Percentiles rank a stretch among this genome's conserved stretches.
Conservation (phyloP, 2,797 vertebrate genomes). For the Alosa sapidissima region DNA sequence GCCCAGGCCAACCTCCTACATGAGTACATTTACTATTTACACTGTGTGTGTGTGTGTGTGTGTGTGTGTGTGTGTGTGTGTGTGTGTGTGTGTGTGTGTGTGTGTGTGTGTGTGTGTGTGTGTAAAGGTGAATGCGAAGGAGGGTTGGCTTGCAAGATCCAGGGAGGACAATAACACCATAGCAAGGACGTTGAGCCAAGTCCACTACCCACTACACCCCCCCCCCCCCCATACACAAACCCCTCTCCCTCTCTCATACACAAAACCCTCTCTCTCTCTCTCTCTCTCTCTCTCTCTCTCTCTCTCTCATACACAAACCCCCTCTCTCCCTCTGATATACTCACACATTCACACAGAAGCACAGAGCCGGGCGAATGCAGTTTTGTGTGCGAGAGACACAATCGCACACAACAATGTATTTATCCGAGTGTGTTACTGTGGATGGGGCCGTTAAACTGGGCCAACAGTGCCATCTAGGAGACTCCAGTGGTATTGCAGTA, state of each 20-base stretch:
- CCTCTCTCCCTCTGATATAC: not conserved
- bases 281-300: not conserved
- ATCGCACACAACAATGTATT: not conserved
- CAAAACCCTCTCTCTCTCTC: not conserved
- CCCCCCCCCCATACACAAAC: not conserved
- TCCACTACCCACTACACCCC: not conserved
- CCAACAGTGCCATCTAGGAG: slow-evolving; percentile 20
- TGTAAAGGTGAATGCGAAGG: not conserved
- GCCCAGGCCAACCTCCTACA: not conserved
- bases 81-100: slow-evolving; percentile 14
- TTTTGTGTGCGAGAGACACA: not conserved
- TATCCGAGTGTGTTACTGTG: not conserved
- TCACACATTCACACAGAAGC: not conserved
- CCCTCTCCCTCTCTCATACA: not conserved
- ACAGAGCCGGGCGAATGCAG: not conserved
- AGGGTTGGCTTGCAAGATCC: slow-evolving; percentile 18
- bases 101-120: not conserved
- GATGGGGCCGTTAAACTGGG: not conserved
- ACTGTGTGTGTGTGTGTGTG: slow-evolving; percentile 1
- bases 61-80: not conserved
- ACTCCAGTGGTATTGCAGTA: not conserved
- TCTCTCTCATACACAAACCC: not conserved
- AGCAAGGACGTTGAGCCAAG: not conserved
- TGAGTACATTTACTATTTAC: not conserved
- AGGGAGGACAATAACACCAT: not conserved